Evolutionary conservation across 64 coral and sea anemone genomes (phyloP), one percentile per base, ranked within the genome.

Genomic region (Platygyra sinensis): DNA sequence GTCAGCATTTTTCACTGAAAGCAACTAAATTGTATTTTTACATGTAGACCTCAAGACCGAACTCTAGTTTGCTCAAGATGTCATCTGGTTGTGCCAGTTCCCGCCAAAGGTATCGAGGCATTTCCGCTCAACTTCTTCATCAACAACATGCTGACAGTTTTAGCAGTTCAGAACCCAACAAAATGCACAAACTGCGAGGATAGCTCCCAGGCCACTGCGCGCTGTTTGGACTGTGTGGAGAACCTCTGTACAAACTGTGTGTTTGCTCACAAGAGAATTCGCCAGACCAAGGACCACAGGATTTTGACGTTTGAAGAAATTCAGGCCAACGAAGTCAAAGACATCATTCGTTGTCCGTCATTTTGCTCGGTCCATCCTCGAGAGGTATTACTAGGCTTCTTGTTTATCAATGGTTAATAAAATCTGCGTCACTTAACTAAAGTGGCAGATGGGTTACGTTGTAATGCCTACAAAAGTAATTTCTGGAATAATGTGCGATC

Each of bases 141-240:
- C 75, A 93, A 96, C 91, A 96, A 96, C 57, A 96, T 96, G 94
- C 25, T 96, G 64, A 96, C 94, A 67, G 94, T 96, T n/a, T 87
- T 96, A 14, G 94, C 94, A 9, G 94, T 96, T 5, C 94, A 96
- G 86, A 96, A 96, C 71, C 95, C 95, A 12, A 96, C 91, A 9
- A 96, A 96, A 82, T 96, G 95, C 30, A 96, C 95, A 0, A 96
- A 96, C 91, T 96, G 95, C 28, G 95, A 96, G 64, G 95, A 96
- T 86, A 96, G 91, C 30, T 92, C 95, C 81, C 91, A 96, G 76
- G 95, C 95, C 50, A 93, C 87, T 0, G 91, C 91, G 7, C 91
- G 95, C 16, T 96, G 95, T 67, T 81, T 96, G 27, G 95, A 96
- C 62, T 96, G 95, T 33, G 95, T 96, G 50, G 95, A 96, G 74